Evolutionary conservation across 2,797 vertebrate genomes (phyloP).

Genomic region (Parambassis ranga): DNA sequence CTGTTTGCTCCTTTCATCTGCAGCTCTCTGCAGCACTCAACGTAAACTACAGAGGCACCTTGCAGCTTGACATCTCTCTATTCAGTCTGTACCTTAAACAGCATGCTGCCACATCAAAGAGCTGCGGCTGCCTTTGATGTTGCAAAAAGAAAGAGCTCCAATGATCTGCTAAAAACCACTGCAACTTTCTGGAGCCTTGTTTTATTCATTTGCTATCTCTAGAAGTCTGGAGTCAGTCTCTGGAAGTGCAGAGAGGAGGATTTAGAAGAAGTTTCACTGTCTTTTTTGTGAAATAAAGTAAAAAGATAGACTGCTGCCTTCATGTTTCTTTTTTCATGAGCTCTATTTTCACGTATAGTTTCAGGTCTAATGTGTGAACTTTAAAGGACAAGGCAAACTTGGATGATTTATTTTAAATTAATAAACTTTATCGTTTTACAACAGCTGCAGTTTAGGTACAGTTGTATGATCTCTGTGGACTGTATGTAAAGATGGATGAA

Average conservation of each 20-base stretch:
- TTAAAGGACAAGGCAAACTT: too few species aligned
- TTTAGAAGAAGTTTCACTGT: conserved; percentile 36
- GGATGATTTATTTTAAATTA: too few species aligned
- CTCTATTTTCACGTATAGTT: too few species aligned
- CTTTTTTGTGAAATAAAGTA: conserved; percentile 13
- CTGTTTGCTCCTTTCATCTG: conserved; percentile 97
- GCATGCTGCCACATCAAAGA: conserved; percentile 97
- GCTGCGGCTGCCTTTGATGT: conserved; percentile 90
- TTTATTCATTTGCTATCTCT: conserved; percentile 72
- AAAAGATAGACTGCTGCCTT: background rate
- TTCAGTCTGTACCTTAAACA: conserved; percentile 99
- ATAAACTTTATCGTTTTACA: too few species aligned
- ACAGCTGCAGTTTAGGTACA: background rate
- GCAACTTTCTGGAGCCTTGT: conserved; percentile 87
- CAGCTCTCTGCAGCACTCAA: conserved; percentile 92
- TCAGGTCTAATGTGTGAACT: too few species aligned
- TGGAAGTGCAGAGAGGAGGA: conserved; percentile 39
- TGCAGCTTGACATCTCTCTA: conserved; percentile 98
- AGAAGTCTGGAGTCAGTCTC: conserved; percentile 57
- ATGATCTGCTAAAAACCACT: conserved; percentile 93
- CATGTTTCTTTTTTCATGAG: background rate
- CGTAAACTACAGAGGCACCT: conserved; percentile 98
- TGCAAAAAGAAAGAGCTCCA: conserved; percentile 94
- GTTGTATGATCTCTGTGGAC: too few species aligned
- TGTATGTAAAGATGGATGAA: too few species aligned